Base-by-base conservation (phyloP, 2,888 invertebrate genomes). In the Artemia sinica region DNA sequence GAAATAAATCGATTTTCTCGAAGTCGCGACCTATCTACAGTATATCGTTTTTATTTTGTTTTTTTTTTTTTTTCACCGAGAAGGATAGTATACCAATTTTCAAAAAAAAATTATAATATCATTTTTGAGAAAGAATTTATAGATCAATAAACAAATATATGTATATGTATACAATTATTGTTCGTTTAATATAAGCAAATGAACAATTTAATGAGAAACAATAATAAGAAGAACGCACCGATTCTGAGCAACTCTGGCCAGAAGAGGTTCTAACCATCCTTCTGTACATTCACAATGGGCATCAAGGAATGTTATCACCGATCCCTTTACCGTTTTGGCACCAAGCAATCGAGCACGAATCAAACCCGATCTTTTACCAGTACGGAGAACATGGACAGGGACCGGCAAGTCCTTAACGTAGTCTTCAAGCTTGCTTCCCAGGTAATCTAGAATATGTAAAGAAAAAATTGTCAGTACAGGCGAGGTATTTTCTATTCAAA, bases 201-300 rank as follows among this genome's bases (percentile, higher is more conserved):
- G 41, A 41, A 41, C 41, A 41, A 41, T 41, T 41, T 5, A 41
- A 41, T 5, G 41, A 6, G 41, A 3, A 10, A 58, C 8, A n/a
- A 58, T 18, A 10, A 58, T 2, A 10, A 11, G 10, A n/a, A 10
- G 8, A 58, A 58, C 72, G 69, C 72, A 83, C 82, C 82, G 84
- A 80, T 98, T 89, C 77, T 90, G 85, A 8, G 90, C 91, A 74
- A 98, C 94, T 74, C 96, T 84, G 41, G 90, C 85, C 69, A 98
- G 78, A 14, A 98, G 81, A 1, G 97, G 97, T 77, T 97, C 96
- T 73, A 98, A 79, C 97, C 98, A 98, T n/a, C 97, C 97, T 80
- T 92, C 91, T 69, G 91, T 91, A 76, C 96, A 96, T 79, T 98
- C 97, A 78, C 96, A 97, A 78, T 98, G 97, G 2, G 96, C 95